phyloP scores from a whole-genome alignment of 2,888 invertebrate species.

The Rhamnusium bicolor region DNA sequence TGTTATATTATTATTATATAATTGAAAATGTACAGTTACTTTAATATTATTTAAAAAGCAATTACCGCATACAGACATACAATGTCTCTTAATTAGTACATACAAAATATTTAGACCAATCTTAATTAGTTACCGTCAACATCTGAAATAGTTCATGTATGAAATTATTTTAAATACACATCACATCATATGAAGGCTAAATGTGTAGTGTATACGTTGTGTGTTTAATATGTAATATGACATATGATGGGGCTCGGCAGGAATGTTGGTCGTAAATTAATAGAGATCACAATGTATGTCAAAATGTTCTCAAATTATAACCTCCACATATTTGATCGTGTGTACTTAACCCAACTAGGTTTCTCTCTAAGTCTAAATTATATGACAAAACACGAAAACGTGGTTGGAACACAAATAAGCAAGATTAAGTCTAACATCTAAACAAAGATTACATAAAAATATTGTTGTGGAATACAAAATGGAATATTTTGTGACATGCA shows the following conservation, averaged over 20 bases:
- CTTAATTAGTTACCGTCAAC: background rate
- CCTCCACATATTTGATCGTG: conserved; percentile 16
- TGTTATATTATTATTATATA: background rate
- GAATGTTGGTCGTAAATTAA: conserved; percentile 19
- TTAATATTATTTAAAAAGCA: background rate
- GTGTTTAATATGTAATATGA: conserved; percentile 17
- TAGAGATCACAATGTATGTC: conserved; percentile 17
- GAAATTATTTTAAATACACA: conserved; percentile 17
- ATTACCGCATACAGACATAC: background rate
- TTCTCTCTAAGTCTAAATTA: conserved; percentile 11
- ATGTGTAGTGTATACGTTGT: background rate
- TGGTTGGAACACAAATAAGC: conserved; percentile 18
- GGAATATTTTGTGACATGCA: background rate
- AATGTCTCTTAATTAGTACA: background rate
- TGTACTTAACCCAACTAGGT: conserved; percentile 25
- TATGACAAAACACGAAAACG: conserved; percentile 14
- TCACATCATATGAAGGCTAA: conserved; percentile 6
- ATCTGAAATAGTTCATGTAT: background rate
- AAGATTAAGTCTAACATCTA: conserved; percentile 3
- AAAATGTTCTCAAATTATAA: conserved; percentile 10
- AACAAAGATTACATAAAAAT: conserved; percentile 21
- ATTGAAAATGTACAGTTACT: background rate
- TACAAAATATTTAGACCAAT: background rate
- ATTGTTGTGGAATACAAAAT: conserved; percentile 8
- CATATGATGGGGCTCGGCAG: conserved; percentile 24